Evolutionary conservation across 2,888 invertebrate species (phyloP), one percentile per base, ranked within the genome.

Genomic region (Tryphoninae sp.): DNA sequence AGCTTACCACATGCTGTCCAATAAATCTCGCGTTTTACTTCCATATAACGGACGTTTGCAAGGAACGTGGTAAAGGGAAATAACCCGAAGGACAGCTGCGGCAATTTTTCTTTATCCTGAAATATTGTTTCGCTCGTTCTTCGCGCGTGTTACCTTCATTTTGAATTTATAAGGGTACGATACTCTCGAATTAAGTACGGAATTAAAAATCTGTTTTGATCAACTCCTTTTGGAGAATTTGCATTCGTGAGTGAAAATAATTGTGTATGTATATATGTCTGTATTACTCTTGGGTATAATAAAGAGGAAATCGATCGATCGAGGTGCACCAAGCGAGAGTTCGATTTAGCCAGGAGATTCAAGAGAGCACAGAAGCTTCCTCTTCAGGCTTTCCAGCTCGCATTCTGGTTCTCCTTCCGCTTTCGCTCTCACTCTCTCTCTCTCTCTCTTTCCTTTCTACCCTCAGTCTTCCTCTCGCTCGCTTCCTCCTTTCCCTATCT

Each of bases 11-110:
- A 78, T 53, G 51, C 61, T 51, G 72, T 78, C 51, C 65, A 72
- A 78, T 72, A 78, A 78, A 67, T 72, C 72, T 65, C 49, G 23
- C 72, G 45, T 75, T 67, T 68, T 64, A 58, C 49, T 16, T 55
- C 45, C 58, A 13, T 64, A 53, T 26, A 45, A 49, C 59, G 26
- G 42, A 58, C 26, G 61, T 4, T n/a, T 23, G 55, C 7, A 19
- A 16, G 53, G 33, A 19, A 16, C 2, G 55, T 8, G 55, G 55
- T n/a, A 19, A 19, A 19, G 16, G 19, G 16, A 55, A 55, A 55
- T 16, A 55, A n/a, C 9, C 55, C 8, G 19, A 55, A 55, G 55
- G 16, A 55, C 19, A 55, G 19, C 55, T 55, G 55, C 19, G 16
- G 19, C 13, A 51, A 51, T 51, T 13, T 51, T 55, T 16, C 19